Evolutionary conservation across 2,797 vertebrate species (phyloP).

Genomic region (Myotis daubentonii): DNA sequence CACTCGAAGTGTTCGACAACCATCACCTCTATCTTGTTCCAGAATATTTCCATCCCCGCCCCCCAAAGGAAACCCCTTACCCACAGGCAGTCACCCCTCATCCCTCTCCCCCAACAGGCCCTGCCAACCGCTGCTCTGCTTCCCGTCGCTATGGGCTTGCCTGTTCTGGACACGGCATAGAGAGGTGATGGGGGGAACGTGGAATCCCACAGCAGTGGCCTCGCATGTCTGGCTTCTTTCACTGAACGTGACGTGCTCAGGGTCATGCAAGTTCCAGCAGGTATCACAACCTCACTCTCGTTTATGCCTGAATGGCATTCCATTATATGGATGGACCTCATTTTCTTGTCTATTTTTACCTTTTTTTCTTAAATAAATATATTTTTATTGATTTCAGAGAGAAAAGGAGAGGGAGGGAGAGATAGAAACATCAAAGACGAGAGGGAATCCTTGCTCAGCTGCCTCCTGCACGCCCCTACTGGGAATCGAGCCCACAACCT

Average conservation of each 20-base stretch:
- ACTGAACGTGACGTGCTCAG: fast-evolving
- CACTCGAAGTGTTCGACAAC: fast-evolving
- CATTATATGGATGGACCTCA: fast-evolving
- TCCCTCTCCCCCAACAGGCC: background rate
- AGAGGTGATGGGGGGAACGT: too few species aligned
- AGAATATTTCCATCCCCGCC: background rate
- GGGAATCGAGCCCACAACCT: too few species aligned
- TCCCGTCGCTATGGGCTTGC: fast-evolving
- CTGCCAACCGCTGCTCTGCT: background rate
- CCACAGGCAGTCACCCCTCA: background rate
- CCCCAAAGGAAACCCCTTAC: background rate
- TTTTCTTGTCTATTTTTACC: too few species aligned
- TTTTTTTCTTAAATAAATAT: too few species aligned
- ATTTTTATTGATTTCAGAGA: too few species aligned
- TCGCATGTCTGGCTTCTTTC: background rate
- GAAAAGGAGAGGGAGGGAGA: too few species aligned
- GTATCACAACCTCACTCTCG: too few species aligned
- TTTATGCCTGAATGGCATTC: background rate
- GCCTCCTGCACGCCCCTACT: too few species aligned
- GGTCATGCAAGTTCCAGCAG: fast-evolving
- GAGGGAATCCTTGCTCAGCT: too few species aligned
- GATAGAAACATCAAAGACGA: too few species aligned
- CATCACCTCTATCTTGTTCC: background rate
- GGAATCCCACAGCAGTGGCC: fast-evolving
- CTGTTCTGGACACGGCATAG: fast-evolving